Evolutionary conservation across 2,888 invertebrate genomes (phyloP).

Genomic region (Calameuta idolon): DNA sequence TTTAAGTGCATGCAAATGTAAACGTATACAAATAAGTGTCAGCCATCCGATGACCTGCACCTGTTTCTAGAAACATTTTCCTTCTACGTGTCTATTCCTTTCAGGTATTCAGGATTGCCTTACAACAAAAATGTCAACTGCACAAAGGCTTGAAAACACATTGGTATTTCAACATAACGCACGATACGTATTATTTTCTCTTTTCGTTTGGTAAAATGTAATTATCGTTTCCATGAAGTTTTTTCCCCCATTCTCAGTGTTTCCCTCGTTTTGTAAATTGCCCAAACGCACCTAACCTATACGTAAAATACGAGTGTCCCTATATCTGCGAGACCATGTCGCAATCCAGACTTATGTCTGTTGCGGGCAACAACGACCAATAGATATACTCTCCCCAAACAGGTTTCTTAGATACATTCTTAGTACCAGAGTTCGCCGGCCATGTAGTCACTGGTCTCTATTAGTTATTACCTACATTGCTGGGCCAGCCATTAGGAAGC

Average conservation of each 20-base stretch:
- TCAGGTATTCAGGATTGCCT: neutral
- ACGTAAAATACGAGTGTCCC: neutral
- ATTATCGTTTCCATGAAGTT: neutral
- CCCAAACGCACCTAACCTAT: neutral
- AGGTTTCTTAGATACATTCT: conserved; percentile 49
- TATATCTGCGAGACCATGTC: neutral
- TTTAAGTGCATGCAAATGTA: conserved; percentile 2
- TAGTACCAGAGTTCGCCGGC: conserved; percentile 32
- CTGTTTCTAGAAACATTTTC: neutral
- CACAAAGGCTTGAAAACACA: neutral
- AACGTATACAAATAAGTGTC: conserved; percentile 1
- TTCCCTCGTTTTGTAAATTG: neutral
- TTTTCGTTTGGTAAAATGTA: neutral
- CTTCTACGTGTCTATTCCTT: neutral
- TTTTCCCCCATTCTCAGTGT: neutral
- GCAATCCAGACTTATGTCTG: conserved; percentile 1
- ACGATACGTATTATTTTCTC: neutral
- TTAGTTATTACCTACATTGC: conserved; percentile 5
- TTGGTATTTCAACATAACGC: neutral
- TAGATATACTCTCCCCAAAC: conserved; percentile 41
- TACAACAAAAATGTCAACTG: neutral
- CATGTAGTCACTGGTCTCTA: conserved; percentile 5
- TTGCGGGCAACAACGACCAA: conserved; percentile 4
- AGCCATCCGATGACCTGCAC: neutral
- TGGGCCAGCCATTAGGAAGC: neutral